phyloP scores from a whole-genome alignment of 2,888 invertebrate species.

The Hypselothyrea guttata region DNA sequence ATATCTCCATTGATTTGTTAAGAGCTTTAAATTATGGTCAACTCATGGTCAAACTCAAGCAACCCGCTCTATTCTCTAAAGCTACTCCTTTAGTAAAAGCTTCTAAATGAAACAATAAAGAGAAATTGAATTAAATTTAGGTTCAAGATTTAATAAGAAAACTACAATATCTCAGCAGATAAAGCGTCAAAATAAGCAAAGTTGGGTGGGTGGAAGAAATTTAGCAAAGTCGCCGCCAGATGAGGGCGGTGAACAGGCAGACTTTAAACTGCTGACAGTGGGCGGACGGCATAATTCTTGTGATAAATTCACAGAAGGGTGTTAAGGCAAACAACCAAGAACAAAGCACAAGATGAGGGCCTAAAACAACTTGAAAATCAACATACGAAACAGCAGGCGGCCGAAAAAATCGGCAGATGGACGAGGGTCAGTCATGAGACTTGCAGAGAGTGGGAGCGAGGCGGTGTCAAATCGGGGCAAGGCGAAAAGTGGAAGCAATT shows the following conservation, averaged over 20 bases:
- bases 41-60: too few species aligned
- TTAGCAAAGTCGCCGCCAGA: conserved; percentile 56
- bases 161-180: too few species aligned
- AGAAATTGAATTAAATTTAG: too few species aligned
- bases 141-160: too few species aligned
- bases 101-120: too few species aligned
- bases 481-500: conserved; percentile 59
- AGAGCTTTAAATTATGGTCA: too few species aligned
- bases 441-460: conserved; percentile 10
- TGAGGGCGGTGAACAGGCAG: conserved; percentile 36
- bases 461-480: conserved; percentile 5
- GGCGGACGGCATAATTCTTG: conserved; percentile 45
- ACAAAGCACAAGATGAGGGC: conserved; percentile 26
- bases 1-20: too few species aligned
- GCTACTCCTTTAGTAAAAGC: too few species aligned
- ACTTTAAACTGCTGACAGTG: conserved; percentile 18
- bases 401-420: conserved; percentile 22
- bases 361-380: conserved; percentile 58
- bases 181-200: too few species aligned
- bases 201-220: conserved; percentile 73
- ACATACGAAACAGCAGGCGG: conserved; percentile 71
- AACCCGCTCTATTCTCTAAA: too few species aligned
- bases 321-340: conserved; percentile 44
- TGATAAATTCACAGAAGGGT: conserved; percentile 62
- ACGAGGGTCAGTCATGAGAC: conserved; percentile 69